Base-by-base conservation (phyloP, 2,797 vertebrate genomes). In the Megaceryle alcyon region DNA sequence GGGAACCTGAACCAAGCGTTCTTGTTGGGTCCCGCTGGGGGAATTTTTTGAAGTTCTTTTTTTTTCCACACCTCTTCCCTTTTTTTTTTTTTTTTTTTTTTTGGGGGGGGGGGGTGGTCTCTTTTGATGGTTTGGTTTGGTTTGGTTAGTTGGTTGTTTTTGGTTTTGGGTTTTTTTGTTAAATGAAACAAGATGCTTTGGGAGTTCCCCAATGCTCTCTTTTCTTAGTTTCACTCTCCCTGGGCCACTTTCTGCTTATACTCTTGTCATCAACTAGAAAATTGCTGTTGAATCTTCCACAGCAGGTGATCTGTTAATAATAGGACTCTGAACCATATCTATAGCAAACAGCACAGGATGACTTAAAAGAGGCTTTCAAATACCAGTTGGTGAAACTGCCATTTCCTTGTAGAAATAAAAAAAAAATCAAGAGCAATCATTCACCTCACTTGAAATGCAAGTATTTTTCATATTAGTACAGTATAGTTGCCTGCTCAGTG, bases 191-290 rank as follows among this genome's bases (percentile, higher is more conserved):
- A 82, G 51, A 64, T 75, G 48, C 51, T 82, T 64, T 77, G n/a
- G 46, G 75, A 86, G 60, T 68, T 71, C 19, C 60, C 7, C 44
- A 18, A n/a, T 39, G 72, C 77, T 82, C 29, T 68, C 9, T 63
- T 68, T 59, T 29, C 31, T n/a, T 65, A 70, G 83, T 95, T 91
- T 95, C 59, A 39, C 41, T 86, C 48, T 82, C 76, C 94, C 85
- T 54, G 79, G 37, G 72, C 82, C 85, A 83, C 72, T 95, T 77
- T 90, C 82, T 94, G 60, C 85, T 78, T 80, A 35, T n/a, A 8
- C 20, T 46, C 18, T 68, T 82, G 66, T 81, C 65, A 91, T 77
- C 82, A 85, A 64, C 33, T 78, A 82, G 22, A 75, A 77, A 37
- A 41, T 25, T 82, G 28, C 64, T 81, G 25, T 49, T 65, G 56